Evolutionary conservation across 2,888 invertebrate species (phyloP).

Genomic region (Buathra laborator): DNA sequence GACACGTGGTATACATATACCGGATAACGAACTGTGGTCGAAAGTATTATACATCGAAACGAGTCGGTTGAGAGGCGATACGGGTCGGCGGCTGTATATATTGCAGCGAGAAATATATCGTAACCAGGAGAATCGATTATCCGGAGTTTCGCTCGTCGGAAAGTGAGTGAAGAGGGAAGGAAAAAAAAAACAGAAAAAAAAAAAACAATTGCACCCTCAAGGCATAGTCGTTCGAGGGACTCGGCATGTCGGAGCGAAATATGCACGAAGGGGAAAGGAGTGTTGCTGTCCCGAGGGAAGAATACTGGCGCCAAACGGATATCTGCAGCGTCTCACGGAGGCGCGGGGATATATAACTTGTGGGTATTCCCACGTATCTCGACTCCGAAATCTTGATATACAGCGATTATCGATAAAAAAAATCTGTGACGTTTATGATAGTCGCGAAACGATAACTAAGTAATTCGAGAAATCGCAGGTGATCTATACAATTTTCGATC

Average conservation of each 20-base stretch:
- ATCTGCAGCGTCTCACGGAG: constrained; percentile 35
- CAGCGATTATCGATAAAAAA: background rate
- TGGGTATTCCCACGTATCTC: background rate
- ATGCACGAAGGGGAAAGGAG: background rate
- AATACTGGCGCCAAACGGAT: constrained; percentile 65
- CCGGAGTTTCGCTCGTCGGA: constrained; percentile 44
- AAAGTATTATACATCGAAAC: constrained; percentile 21
- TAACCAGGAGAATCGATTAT: constrained; percentile 63
- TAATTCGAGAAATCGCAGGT: too few relatives aligned
- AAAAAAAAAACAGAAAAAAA: constrained; percentile 41
- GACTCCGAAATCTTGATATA: constrained; percentile 3
- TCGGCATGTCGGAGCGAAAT: constrained; percentile 9
- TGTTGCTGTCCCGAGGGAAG: constrained; percentile 59
- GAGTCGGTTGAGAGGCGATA: background rate
- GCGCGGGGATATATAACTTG: background rate
- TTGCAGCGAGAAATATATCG: constrained; percentile 37
- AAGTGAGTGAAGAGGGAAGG: constrained; percentile 23
- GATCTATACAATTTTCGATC: too few relatives aligned
- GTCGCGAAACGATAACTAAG: background rate
- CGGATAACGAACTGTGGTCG: too few relatives aligned
- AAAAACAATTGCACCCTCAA: constrained; percentile 60
- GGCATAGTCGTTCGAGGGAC: constrained; percentile 49
- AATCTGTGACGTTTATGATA: background rate
- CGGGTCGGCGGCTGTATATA: background rate
- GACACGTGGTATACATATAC: constrained; percentile 35